Evolutionary conservation across 2,113 vertebrate species (phyloP), one percentile per base, ranked within the genome.

Genomic region (Halcyon senegalensis): DNA sequence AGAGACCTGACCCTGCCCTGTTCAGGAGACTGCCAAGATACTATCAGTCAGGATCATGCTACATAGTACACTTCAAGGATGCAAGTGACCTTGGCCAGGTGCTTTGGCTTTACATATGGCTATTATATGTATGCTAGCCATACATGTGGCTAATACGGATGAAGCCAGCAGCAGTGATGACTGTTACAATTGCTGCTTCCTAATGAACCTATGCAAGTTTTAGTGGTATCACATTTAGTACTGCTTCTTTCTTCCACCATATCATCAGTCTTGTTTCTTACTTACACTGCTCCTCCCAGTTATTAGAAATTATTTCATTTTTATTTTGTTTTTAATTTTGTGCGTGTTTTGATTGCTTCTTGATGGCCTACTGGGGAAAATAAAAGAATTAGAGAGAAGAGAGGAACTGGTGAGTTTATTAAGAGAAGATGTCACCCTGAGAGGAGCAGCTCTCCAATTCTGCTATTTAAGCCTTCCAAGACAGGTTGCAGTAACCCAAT

Each of bases 401-500:
- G 31, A 43, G 24, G 23, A 87, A 53, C 20, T 9, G 3, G 13
- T 70, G 35, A 64, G 30, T 15, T 72, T 84, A 62, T 80, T 55
- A 86, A 75, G 23, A 81, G 28, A 43, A 60, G 39, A 84, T 53
- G 23, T 37, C 62, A 69, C 44, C 6, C n/a, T 46, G 39, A 86
- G 48, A 89, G 48, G 13, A 81, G 24, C 35, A 82, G 66, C 9
- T 58, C 4, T 64, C 60, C 25, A 64, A 24, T 30, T 92, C 76
- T 68, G 50, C n/a, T 94, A n/a, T 80, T 92, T 82, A 81, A 95
- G 62, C 66, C 20, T 89, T 91, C 41, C 37, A 79, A 84, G 81
- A 41, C 43, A 94, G 85, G 90, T 93, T 96, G 48, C 56, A 90
- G 79, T 41, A 95, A 87, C 82, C 31, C 28, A 94, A 89, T 89